Base-by-base conservation (phyloP, 2,888 invertebrate genomes). In the Pachymerium ferrugineum region DNA sequence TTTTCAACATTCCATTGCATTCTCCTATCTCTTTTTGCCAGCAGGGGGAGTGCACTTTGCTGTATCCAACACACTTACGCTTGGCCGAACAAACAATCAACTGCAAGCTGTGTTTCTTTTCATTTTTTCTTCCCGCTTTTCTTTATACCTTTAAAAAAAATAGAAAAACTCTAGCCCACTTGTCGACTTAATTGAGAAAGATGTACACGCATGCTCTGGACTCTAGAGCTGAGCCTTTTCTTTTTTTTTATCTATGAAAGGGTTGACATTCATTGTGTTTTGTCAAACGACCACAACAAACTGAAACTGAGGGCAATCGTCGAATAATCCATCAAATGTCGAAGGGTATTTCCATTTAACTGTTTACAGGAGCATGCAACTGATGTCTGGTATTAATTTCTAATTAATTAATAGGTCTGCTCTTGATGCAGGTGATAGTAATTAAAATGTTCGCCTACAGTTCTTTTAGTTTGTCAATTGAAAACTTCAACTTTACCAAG, bases 21-120 rank as follows among this genome's bases (percentile, higher is more conserved):
- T 19, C 22, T 22, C 47, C 47, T 47, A 47, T 47, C 47, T 47
- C 47, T 47, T 47, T 47, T 47, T 19, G 22, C 19, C 47, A 47
- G 47, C 47, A 47, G 47, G n/a, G n/a, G n/a, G 47, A 47, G 47
- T 47, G 47, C 47, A 47, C 47, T 47, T 47, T 47, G 47, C 47
- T 19, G 5, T 22, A 16, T 47, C 47, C 47, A 47, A 47, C 47
- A 47, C 22, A 16, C 16, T 47, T 47, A 5, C 47, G 47, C 47
- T 47, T 47, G 47, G 47, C 47, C 47, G 47, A 47, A 47, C 47
- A 47, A 47, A 47, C 47, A 47, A 47, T 47, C 47, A 47, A 47
- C 47, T 47, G 47, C 47, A 22, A 47, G 47, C 47, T 47, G 47
- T 47, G 47, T 47, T 47, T 47, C 47, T 47, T 47, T 47, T 47